These are phyloP conservation scores for Morpho achilles DNA, from an alignment of 2,888 invertebrate genomes.

Conservation along the genomic window DNA sequence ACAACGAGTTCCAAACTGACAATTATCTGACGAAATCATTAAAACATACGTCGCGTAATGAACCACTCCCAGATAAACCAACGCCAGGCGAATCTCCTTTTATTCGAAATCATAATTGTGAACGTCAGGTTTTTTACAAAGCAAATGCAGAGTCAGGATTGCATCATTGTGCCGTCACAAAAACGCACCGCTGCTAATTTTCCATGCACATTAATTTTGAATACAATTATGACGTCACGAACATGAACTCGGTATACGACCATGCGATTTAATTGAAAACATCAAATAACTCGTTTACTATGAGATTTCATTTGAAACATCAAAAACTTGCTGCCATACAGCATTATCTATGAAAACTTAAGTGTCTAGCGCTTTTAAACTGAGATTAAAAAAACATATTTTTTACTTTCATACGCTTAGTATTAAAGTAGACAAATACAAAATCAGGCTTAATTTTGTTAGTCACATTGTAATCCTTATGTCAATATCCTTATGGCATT, in stretches of 20 bases:
- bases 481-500: no score
- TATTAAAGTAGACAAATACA: no score
- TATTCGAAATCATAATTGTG: slow-evolving; percentile 64
- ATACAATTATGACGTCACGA: slow-evolving; percentile 55
- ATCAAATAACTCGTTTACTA: no score
- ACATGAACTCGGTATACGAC: slow-evolving; percentile 37
- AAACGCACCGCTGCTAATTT: slow-evolving; percentile 69
- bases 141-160: slow-evolving; percentile 53
- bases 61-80: slow-evolving; percentile 47
- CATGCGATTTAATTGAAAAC: no score
- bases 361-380: no score
- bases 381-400: no score
- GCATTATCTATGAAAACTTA: no score
- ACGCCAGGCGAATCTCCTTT: slow-evolving; percentile 49
- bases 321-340: no score
- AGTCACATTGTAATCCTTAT: no score
- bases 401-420: no score
- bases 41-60: slow-evolving; percentile 40
- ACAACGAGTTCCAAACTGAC: slow-evolving; percentile 16
- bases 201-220: slow-evolving; percentile 52
- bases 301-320: no score
- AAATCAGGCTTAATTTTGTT: no score
- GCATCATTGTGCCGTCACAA: slow-evolving; percentile 68
- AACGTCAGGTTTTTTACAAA: slow-evolving; percentile 59
- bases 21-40: slow-evolving; percentile 27